A percentile compares a stretch with the other conserved stretches of the same genome.
These are phyloP conservation scores for Eidolon dupreanum DNA, from an alignment of 2,797 vertebrate species.

Conservation along the genomic window DNA sequence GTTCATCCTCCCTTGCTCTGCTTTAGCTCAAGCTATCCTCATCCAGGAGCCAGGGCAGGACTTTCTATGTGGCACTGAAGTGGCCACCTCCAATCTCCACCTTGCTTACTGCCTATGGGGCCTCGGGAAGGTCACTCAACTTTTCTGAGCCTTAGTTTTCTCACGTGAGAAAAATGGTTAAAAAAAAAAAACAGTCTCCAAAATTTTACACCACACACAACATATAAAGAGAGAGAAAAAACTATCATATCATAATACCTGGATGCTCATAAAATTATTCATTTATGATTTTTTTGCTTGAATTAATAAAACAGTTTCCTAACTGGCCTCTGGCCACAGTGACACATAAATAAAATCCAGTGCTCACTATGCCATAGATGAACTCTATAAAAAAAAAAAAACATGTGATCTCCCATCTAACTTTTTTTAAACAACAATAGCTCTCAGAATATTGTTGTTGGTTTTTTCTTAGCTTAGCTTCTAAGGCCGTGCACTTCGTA, in stretches of 20 bases:
- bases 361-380: background rate
- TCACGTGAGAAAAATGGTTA: background rate
- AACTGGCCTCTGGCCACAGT: background rate
- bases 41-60: background rate
- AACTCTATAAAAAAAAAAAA: background rate
- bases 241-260: background rate
- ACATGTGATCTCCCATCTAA: background rate
- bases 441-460: background rate
- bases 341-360: background rate
- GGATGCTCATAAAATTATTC: background rate
- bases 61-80: background rate
- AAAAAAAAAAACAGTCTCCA: background rate
- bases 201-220: background rate
- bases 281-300: background rate
- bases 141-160: background rate
- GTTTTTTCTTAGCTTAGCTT: background rate
- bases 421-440: background rate
- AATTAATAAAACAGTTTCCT: background rate
- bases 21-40: background rate
- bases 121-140: background rate
- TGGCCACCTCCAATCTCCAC: background rate
- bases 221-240: background rate
- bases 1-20: background rate
- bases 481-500: accelerated
- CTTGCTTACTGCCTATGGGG: background rate